A percentile compares a stretch with the other conserved stretches of the same genome.
Evolutionary conservation across 1,140 invertebrate genomes (phyloP).

Genomic region (Drosophila sp.): DNA sequence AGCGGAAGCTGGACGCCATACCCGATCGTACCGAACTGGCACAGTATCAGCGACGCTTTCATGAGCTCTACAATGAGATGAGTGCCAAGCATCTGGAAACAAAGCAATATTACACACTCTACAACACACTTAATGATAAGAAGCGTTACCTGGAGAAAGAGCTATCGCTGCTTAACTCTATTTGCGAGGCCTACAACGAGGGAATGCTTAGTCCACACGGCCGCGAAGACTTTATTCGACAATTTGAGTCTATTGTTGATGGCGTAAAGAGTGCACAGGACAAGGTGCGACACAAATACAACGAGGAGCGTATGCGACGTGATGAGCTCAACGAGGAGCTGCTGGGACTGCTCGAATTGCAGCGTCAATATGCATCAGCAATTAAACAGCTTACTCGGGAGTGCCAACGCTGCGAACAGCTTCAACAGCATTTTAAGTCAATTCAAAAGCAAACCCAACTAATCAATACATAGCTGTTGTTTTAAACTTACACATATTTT

Average conservation of each 20-base stretch:
- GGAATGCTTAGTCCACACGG: conserved; percentile 89
- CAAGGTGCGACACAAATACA: conserved; percentile 89
- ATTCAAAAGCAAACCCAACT: conserved; percentile 53
- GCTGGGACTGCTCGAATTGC: conserved; percentile 90
- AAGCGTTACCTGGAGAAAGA: conserved; percentile 96
- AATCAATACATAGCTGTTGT: conserved; percentile 22
- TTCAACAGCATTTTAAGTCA: conserved; percentile 84
- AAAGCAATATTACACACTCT: conserved; percentile 98
- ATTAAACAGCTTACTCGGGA: conserved; percentile 92
- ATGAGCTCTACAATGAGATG: conserved; percentile 98
- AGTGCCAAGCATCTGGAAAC: conserved; percentile 97
- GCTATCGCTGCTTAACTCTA: conserved; percentile 95
- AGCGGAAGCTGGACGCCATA: conserved; percentile 94
- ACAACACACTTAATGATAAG: conserved; percentile 98
- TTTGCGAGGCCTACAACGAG: conserved; percentile 95
- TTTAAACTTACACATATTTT: not conserved
- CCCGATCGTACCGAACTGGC: conserved; percentile 96
- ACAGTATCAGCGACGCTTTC: conserved; percentile 97
- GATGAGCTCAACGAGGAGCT: conserved; percentile 90
- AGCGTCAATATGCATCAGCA: conserved; percentile 93
- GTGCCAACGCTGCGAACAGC: conserved; percentile 88
- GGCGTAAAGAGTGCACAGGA: conserved; percentile 92
- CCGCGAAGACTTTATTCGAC: conserved; percentile 94
- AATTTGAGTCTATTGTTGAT: conserved; percentile 94
- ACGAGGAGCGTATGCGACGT: conserved; percentile 90